Conservation (phyloP, 1,140 invertebrate species). For the Bombus sibiricus region DNA sequence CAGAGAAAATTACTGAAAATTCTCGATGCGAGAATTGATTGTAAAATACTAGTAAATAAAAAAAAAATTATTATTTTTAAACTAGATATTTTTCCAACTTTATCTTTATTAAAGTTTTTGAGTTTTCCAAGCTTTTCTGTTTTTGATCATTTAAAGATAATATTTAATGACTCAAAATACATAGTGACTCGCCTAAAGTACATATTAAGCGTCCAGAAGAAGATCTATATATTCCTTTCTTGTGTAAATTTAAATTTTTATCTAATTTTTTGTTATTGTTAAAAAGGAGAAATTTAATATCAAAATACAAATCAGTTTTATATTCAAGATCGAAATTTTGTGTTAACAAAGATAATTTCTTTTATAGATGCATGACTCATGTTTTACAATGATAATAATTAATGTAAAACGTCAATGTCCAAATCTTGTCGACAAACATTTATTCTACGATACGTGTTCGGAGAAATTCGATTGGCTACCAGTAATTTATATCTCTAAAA, state of each 20-base stretch:
- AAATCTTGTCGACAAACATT: neutral
- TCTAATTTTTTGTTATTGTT: neutral
- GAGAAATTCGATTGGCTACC: neutral
- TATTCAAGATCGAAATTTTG: neutral
- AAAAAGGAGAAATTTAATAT: too few relatives aligned
- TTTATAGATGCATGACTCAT: neutral
- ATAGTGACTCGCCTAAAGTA: neutral
- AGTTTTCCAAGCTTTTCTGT: neutral
- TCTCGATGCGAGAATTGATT: too few relatives aligned
- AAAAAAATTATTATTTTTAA: neutral
- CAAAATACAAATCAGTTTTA: neutral
- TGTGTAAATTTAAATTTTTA: neutral
- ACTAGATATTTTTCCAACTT: neutral
- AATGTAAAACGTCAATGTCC: too few relatives aligned
- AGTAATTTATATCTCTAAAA: neutral
- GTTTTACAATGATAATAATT: neutral
- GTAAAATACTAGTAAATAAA: too few relatives aligned
- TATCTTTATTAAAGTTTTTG: neutral
- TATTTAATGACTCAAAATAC: neutral
- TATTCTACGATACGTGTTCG: neutral
- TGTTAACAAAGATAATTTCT: neutral
- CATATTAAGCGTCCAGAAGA: neutral
- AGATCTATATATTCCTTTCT: neutral
- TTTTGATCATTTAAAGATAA: neutral
- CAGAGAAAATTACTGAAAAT: too few relatives aligned